Base-by-base conservation (phyloP, 1,140 invertebrate genomes). In the Stenopsyche tienmushanensis region DNA sequence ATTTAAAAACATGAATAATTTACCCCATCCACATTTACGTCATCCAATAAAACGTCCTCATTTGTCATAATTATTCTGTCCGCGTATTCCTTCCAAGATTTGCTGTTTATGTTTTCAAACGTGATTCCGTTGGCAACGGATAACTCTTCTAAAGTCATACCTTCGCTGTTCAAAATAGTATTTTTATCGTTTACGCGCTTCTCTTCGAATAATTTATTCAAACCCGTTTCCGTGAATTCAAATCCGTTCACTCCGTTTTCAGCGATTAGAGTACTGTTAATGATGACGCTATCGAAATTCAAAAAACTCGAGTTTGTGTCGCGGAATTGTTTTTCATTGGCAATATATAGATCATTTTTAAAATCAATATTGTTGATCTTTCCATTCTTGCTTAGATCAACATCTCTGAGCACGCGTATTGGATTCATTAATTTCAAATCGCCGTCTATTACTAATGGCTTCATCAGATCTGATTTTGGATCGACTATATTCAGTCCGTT, bases 11-110 rank as follows among this genome's bases (percentile, higher is more conserved):
- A n/a, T n/a, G 21, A 15, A 62, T 50, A 55, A 74, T 75, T 77
- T 76, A 83, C 81, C 42, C 79, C 81, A 42, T 75, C 53, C 18
- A 83, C 75, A 45, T 65, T 66, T 0, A 80, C 64, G 25, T 75
- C 64, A n/a, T 73, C 65, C 1, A 84, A 71, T 23, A 72, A 64
- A 18, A 75, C 60, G 2, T 73, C 65, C 34, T 74, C 58, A 65
- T 77, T 75, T 8, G 68, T 77, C 50, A 79, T 73, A 53, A 80
- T 75, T 8, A 83, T 54, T 8, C 76, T 71, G 1, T 75, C 67
- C 1, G 76, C 44, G 26, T 82, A 74, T 13, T 73, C 57, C 9
- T 73, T 58, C 76, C 77, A 80, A 0, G 18, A 7, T 20, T 73
- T 34, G 5, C 73, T 75, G 67, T 80, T 80, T 8, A 80, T 79